Base-by-base conservation (phyloP, 2,797 vertebrate species). In the Pipistrellus kuhlii region DNA sequence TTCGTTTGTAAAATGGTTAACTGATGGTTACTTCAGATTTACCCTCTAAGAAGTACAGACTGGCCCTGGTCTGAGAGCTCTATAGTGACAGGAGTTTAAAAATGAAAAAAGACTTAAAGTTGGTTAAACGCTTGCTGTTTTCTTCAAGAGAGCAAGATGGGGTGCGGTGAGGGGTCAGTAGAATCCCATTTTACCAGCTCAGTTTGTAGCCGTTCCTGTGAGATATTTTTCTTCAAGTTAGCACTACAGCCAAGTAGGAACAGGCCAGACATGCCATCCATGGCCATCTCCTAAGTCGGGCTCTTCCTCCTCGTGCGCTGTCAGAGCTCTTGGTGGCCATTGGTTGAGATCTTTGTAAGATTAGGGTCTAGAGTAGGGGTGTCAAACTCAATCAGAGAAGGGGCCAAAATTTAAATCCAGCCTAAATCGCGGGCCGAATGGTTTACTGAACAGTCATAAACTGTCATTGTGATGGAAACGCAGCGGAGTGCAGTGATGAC, bases 1-100 rank as follows among this genome's bases (percentile, higher is more conserved):
- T 90, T 85, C 69, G 51, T 93, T 95, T 94, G 38, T 88, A 73
- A 72, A 62, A 85, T 32, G 35, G 27, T 93, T 88, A 78, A 85
- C 38, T 57, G 81, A 41, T 80, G 57, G 38, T 48, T 81, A 46
- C 84, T 91, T 96, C 84, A 20, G 6, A 10, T 82, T 91, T 30
- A 75, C 2, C 9, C 4, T 82, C 51, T 48, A 46, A 18, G 82
- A 85, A 73, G 30, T 83, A 68, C n/a, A 83, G 44, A 46, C 68
- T 87, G 44, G n/a, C 83, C 23, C 62, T 87, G 71, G 20, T 86
- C 30, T 13, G 2, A 77, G 69, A 85, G 30, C 41, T 81, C 13
- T 15, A 17, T 51, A 80, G n/a, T n/a, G 6, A 90, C 51, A 6
- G 14, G 48, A 25, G 13, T 44, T 95, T 78, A 90, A 82, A 93